These are phyloP conservation scores for Aulostomus chinensis DNA, from an alignment of 2,797 vertebrate species.

Conservation along the genomic window DNA sequence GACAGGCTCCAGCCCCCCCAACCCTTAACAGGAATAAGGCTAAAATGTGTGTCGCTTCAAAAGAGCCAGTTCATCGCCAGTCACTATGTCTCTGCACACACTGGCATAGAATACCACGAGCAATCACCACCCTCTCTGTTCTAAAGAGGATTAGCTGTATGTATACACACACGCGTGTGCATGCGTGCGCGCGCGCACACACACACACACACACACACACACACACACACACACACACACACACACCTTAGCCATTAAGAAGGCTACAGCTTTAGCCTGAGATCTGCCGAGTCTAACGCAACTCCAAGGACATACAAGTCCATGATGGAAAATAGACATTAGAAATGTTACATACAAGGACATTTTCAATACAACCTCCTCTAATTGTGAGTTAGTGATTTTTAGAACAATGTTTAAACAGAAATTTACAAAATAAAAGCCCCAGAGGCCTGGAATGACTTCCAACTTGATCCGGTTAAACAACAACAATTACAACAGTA, in stretches of 20 bases:
- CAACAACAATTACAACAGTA: not conserved
- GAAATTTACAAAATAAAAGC: too few relatives aligned
- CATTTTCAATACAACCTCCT: not conserved
- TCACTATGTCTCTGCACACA: not conserved
- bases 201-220: slow-evolving; percentile 13
- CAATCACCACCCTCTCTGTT: too few relatives aligned
- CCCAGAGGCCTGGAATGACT: accelerated
- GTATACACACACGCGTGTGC: not conserved
- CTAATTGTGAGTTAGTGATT: too few relatives aligned
- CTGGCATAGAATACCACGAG: not conserved
- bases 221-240: slow-evolving; percentile 7
- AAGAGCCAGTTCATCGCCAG: too few relatives aligned
- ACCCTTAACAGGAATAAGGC: too few relatives aligned
- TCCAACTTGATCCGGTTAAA: slow-evolving; percentile 12
- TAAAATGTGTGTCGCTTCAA: too few relatives aligned
- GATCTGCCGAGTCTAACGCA: not conserved
- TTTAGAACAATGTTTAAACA: too few relatives aligned
- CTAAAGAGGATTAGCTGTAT: not conserved
- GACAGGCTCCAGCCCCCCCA: too few relatives aligned
- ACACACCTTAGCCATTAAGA: slow-evolving; percentile 25
- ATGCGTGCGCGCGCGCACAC: too few relatives aligned
- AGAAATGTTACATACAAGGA: not conserved
- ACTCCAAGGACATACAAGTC: not conserved
- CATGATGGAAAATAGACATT: too few relatives aligned
- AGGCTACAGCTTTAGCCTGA: slow-evolving; percentile 28